Conservation (phyloP, 2,888 invertebrate species). For the Nowickia ferox region DNA sequence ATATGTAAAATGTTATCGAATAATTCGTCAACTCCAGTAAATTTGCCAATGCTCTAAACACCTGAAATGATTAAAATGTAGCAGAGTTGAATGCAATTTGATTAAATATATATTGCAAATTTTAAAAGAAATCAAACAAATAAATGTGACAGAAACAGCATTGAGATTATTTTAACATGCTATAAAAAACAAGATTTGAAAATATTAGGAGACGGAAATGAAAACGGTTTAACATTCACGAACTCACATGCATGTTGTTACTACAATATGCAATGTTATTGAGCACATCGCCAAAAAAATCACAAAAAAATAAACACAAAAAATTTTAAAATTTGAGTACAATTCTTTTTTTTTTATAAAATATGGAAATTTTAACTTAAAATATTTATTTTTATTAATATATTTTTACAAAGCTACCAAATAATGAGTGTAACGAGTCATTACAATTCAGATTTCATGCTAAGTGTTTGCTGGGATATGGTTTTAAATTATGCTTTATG, state of each 20-base stretch:
- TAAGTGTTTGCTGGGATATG: no score
- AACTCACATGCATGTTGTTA: neutral
- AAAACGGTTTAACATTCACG: slow-evolving; percentile 17
- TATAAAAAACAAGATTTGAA: neutral
- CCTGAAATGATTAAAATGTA: slow-evolving; percentile 81
- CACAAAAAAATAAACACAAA: no score
- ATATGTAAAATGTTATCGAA: slow-evolving; percentile 91
- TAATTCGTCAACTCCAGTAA: slow-evolving; percentile 90
- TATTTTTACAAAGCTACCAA: no score
- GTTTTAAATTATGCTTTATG: no score
- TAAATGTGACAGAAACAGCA: slow-evolving; percentile 8
- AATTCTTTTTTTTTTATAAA: no score
- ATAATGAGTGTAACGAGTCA: no score
- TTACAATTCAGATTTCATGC: no score
- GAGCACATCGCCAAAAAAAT: no score
- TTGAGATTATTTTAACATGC: neutral
- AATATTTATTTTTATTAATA: no score
- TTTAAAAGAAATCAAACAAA: neutral
- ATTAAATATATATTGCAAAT: neutral
- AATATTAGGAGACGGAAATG: slow-evolving; percentile 39
- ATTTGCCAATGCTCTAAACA: slow-evolving; percentile 89
- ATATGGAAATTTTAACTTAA: no score
- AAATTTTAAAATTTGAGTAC: no score
- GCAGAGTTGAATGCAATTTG: slow-evolving; percentile 28
- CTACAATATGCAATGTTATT: no score